Percentiles rank a stretch among this genome's conserved stretches.
phyloP scores from a whole-genome alignment of 2,113 vertebrate species.

The Stomatorhinus ivindoensis region DNA sequence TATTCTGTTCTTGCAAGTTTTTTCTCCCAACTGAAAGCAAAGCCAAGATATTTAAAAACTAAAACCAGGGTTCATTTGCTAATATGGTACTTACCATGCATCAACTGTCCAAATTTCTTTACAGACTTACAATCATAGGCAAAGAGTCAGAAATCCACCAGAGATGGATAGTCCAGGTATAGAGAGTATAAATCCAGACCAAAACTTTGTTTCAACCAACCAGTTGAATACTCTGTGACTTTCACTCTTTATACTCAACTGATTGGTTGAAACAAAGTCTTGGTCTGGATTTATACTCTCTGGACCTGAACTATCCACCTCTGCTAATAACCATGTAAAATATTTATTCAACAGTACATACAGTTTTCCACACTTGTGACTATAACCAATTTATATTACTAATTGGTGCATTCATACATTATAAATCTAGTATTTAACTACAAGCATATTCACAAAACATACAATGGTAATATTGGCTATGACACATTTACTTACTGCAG shows the following conservation, averaged over 20 bases:
- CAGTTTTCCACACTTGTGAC: not conserved
- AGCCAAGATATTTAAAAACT: not conserved
- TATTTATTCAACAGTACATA: not conserved
- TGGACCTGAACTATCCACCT: too few relatives aligned
- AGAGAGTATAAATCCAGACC: too few relatives aligned
- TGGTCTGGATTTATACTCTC: too few relatives aligned
- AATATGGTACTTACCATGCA: not conserved
- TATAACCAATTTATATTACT: not conserved
- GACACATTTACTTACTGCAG: constrained; percentile 34
- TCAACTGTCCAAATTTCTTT: not conserved
- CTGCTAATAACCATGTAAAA: not conserved
- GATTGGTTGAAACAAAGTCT: too few relatives aligned
- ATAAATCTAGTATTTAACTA: not conserved
- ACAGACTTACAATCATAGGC: not conserved
- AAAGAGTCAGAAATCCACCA: not conserved
- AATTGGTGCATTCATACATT: not conserved
- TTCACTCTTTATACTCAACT: too few relatives aligned
- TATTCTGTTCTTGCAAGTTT: not conserved
- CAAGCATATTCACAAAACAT: not conserved
- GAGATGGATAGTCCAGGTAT: too few relatives aligned
- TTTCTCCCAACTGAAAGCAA: not conserved
- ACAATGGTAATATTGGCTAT: not conserved
- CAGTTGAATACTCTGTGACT: too few relatives aligned
- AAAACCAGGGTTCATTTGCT: not conserved
- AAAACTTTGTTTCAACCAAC: too few relatives aligned